Evolutionary conservation across 2,797 vertebrate genomes (phyloP).

Genomic region (Pseudochaenichthys georgianus): DNA sequence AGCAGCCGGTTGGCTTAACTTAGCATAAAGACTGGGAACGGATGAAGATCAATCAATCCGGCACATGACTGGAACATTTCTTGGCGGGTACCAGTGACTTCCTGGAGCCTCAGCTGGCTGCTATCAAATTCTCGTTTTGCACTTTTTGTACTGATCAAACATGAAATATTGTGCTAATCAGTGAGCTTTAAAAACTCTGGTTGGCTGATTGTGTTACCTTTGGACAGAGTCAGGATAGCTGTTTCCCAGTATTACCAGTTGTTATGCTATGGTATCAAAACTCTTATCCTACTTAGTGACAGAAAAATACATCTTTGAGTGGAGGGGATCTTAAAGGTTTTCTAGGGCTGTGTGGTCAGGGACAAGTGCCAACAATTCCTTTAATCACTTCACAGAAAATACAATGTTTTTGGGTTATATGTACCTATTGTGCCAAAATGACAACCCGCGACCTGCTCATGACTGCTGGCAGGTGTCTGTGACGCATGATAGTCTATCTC

Average conservation of each 20-base stretch:
- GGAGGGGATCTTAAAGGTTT: neutral
- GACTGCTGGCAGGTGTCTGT: slow-evolving; percentile 22
- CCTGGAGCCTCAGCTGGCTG: neutral
- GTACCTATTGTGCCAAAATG: slow-evolving; percentile 20
- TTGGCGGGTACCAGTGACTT: neutral
- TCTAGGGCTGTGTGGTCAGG: neutral
- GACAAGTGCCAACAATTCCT: neutral
- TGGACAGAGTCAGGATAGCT: neutral
- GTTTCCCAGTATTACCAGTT: neutral
- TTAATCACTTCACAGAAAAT: slow-evolving; percentile 12
- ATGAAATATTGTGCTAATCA: neutral
- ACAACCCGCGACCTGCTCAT: neutral
- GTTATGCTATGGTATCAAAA: neutral
- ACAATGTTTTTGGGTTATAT: slow-evolving; percentile 24
- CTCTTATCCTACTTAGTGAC: neutral
- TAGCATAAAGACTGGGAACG: neutral
- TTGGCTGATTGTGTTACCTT: neutral
- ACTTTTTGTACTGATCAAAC: neutral
- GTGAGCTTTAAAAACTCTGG: neutral
- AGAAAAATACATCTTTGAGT: no score
- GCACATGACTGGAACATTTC: neutral
- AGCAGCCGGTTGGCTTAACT: neutral
- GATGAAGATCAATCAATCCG: neutral
- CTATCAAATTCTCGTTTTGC: neutral
- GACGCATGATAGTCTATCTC: slow-evolving; percentile 12